Evolutionary conservation across 1,140 invertebrate genomes (phyloP).

Genomic region (Pectinophora gossypiella): DNA sequence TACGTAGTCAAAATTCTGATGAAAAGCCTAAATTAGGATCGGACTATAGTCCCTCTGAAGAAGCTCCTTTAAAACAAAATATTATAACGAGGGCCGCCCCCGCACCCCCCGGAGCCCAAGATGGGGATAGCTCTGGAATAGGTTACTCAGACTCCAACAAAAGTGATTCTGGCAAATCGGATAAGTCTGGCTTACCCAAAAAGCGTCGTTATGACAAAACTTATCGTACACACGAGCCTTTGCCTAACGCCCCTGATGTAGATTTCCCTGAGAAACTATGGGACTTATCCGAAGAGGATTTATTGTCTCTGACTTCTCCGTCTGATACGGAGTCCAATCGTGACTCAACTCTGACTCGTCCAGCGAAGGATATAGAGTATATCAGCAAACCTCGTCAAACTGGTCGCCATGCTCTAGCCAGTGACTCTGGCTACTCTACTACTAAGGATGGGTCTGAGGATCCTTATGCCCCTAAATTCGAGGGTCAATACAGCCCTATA

Average conservation of each 20-base stretch:
- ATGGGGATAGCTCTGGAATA: slow-evolving; percentile 62
- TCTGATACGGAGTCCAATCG: slow-evolving; percentile 77
- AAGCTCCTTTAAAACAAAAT: slow-evolving; percentile 36
- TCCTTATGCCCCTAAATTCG: slow-evolving; percentile 55
- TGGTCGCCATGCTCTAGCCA: slow-evolving; percentile 69
- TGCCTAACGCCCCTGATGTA: slow-evolving; percentile 83
- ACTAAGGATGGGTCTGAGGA: slow-evolving; percentile 63
- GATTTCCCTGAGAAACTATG: slow-evolving; percentile 88
- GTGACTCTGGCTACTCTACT: slow-evolving; percentile 70
- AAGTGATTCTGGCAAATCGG: slow-evolving; percentile 60
- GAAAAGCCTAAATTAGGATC: slow-evolving; percentile 47
- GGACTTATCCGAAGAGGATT: slow-evolving; percentile 83
- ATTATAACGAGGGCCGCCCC: slow-evolving; percentile 40
- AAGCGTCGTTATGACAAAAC: slow-evolving; percentile 86
- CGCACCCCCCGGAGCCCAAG: slow-evolving; percentile 37
- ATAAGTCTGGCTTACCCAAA: slow-evolving; percentile 42
- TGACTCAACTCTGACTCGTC: slow-evolving; percentile 69
- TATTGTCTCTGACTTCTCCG: slow-evolving; percentile 74
- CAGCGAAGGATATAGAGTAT: slow-evolving; percentile 77
- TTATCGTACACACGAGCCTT: slow-evolving; percentile 88
- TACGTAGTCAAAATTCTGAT: slow-evolving; percentile 47
- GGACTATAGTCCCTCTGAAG: slow-evolving; percentile 55
- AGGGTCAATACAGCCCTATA: slow-evolving; percentile 61
- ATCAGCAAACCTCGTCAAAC: slow-evolving; percentile 67
- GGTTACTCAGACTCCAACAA: slow-evolving; percentile 62